Evolutionary conservation across 1,140 invertebrate species (phyloP).

Genomic region (Meloidogyne exigua): DNA sequence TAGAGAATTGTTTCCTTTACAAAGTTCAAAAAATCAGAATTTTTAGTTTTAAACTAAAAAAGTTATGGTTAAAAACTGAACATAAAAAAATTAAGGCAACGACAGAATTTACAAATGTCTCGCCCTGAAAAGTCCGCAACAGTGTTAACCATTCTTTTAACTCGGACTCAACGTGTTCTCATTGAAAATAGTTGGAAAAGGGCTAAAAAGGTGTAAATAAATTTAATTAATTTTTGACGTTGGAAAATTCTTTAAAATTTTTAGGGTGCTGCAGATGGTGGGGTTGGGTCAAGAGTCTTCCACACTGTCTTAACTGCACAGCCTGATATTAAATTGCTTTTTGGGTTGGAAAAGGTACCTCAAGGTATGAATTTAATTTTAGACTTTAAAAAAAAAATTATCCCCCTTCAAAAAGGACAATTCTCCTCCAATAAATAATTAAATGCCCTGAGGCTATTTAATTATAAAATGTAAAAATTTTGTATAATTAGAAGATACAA

Average conservation of each 20-base stretch:
- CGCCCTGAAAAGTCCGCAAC: constrained; percentile 27
- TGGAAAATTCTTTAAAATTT: neutral
- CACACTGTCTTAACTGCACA: constrained; percentile 46
- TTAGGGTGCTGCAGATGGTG: constrained; percentile 38
- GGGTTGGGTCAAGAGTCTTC: constrained; percentile 44
- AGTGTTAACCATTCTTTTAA: constrained; percentile 32
- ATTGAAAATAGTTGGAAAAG: constrained; percentile 52
- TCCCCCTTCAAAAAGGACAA: no score
- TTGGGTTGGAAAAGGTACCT: constrained; percentile 50
- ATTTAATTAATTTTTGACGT: constrained; percentile 9
- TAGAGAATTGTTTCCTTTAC: no score
- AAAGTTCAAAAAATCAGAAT: no score
- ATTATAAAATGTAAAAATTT: no score
- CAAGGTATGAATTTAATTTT: constrained; percentile 27
- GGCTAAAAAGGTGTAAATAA: constrained; percentile 32
- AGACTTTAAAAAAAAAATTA: neutral
- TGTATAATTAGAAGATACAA: no score
- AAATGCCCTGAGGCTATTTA: no score
- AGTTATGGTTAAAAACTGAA: no score
- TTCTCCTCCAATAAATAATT: no score
- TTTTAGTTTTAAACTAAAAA: no score
- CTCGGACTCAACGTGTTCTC: constrained; percentile 34
- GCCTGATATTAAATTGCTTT: constrained; percentile 51
- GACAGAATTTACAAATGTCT: constrained; percentile 13
- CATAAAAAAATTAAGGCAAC: neutral